Percentiles rank a stretch among this genome's conserved stretches.
Conservation (phyloP, 37 sponge, comb jelly and placozoan species). For the Lycopodina hypogea region DNA sequence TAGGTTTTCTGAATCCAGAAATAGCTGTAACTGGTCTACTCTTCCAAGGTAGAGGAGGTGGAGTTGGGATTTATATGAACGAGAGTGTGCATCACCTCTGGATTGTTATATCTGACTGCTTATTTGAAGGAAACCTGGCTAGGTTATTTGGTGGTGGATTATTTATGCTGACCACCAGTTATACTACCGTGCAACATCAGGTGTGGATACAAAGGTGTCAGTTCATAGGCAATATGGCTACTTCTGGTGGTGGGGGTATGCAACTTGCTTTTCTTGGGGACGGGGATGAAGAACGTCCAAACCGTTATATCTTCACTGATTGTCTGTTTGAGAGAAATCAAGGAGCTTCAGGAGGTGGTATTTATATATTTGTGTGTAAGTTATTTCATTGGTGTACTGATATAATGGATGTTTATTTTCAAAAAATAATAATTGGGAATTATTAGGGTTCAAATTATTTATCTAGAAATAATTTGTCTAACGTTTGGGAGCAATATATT, state of each 20-base stretch:
- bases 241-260: constrained; percentile 49
- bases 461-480: too few relatives aligned
- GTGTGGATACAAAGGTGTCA: not conserved
- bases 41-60: constrained; percentile 62
- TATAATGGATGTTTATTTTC: too few relatives aligned
- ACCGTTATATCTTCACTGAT: constrained; percentile 8
- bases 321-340: constrained; percentile 31
- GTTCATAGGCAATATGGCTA: constrained; percentile 34
- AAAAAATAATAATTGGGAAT: too few relatives aligned
- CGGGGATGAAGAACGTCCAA: not conserved
- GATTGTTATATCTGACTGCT: constrained; percentile 24
- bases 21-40: constrained; percentile 12
- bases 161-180: constrained; percentile 25
- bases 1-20: constrained; percentile 5
- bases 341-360: constrained; percentile 28
- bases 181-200: constrained; percentile 5
- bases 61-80: constrained; percentile 41
- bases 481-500: too few relatives aligned
- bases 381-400: too few relatives aligned
- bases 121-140: constrained; percentile 42
- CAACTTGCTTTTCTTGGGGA: not conserved
- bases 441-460: too few relatives aligned
- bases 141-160: constrained; percentile 64
- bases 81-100: constrained; percentile 6
- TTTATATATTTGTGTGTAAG: constrained; percentile 18